Evolutionary conservation across 2,113 vertebrate genomes (phyloP).

Genomic region (Scytalopus superciliaris): DNA sequence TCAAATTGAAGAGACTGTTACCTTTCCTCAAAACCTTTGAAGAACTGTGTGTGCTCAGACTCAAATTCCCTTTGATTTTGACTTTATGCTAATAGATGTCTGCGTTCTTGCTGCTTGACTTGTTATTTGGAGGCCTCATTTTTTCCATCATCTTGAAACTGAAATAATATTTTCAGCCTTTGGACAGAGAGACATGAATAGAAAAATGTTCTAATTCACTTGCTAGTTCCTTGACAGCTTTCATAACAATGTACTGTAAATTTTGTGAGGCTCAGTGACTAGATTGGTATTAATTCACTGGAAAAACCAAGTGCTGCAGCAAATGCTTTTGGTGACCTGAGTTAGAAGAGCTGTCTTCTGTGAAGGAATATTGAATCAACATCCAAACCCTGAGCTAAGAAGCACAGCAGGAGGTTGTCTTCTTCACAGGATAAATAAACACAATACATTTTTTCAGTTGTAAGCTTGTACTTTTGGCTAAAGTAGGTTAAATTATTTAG

Average conservation of each 20-base stretch:
- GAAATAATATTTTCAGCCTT: background rate
- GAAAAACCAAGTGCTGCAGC: background rate
- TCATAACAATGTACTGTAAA: background rate
- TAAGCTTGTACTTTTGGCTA: background rate
- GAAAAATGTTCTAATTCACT: background rate
- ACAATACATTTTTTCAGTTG: background rate
- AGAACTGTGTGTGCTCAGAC: background rate
- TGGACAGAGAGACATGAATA: background rate
- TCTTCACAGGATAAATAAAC: background rate
- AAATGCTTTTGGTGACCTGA: background rate
- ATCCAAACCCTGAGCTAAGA: background rate
- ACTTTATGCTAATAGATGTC: background rate
- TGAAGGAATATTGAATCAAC: background rate
- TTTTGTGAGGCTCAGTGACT: background rate
- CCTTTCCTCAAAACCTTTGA: background rate
- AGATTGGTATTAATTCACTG: background rate
- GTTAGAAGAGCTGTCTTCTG: background rate
- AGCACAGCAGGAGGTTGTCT: background rate
- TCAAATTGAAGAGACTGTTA: background rate
- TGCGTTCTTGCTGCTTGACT: background rate
- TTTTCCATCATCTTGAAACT: background rate
- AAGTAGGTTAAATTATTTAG: background rate
- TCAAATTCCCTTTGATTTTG: background rate
- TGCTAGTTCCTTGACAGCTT: background rate
- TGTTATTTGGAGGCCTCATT: background rate